Evolutionary conservation across 2,888 invertebrate species (phyloP).

Genomic region (Dynastes grantii): DNA sequence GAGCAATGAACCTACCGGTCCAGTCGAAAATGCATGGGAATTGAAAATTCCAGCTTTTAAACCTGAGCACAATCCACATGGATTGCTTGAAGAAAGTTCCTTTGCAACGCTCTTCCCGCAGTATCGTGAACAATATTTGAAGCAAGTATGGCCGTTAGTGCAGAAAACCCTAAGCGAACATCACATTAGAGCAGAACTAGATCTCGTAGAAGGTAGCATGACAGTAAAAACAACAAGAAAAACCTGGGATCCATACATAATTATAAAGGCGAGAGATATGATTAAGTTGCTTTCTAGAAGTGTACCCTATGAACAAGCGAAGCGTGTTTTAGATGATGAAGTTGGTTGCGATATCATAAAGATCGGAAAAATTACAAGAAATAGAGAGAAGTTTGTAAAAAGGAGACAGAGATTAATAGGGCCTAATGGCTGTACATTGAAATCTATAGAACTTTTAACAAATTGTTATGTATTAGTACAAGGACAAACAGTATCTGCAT

Average conservation of each 20-base stretch:
- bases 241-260: slow-evolving; percentile 99
- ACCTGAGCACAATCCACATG: slow-evolving; percentile 90
- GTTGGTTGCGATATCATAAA: slow-evolving; percentile 96
- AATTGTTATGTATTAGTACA: slow-evolving; percentile 97
- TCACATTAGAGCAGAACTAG: slow-evolving; percentile 88
- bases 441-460: slow-evolving; percentile 96
- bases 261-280: slow-evolving; percentile 96
- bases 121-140: slow-evolving; percentile 95
- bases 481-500: slow-evolving; percentile 95
- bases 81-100: slow-evolving; percentile 92
- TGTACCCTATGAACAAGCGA: slow-evolving; percentile 97
- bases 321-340: slow-evolving; percentile 89
- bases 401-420: slow-evolving; percentile 95
- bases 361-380: slow-evolving; percentile 91
- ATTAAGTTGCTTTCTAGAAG: slow-evolving; percentile 95
- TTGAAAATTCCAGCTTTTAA: slow-evolving; percentile 91
- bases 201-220: slow-evolving; percentile 95
- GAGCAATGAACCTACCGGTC: slow-evolving; percentile 70
- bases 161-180: slow-evolving; percentile 88
- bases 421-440: slow-evolving; percentile 97
- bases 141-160: slow-evolving; percentile 96
- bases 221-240: slow-evolving; percentile 94
- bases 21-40: slow-evolving; percentile 89
- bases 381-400: slow-evolving; percentile 95
- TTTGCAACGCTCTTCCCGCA: slow-evolving; percentile 98